Evolutionary conservation across 30 jellyfish, hydroid and myxozoan species (phyloP).

Genomic region (Euphysa ruthae): DNA sequence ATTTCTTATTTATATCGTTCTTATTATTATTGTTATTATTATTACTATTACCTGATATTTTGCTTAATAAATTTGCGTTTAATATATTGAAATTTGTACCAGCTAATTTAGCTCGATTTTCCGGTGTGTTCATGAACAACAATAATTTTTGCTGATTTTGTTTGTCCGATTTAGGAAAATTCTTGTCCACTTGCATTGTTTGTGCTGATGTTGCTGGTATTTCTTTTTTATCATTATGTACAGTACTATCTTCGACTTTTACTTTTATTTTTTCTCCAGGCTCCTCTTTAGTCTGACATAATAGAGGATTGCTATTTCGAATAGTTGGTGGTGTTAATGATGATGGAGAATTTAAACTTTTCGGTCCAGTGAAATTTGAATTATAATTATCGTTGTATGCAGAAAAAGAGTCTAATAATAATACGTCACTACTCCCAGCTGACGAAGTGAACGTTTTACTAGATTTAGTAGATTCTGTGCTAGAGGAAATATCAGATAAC

Average conservation of each 20-base stretch:
- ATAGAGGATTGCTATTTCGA: slow-evolving; percentile 8
- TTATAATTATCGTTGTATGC: slow-evolving; percentile 16
- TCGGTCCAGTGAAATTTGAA: neutral
- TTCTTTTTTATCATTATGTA: neutral
- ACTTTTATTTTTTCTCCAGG: slow-evolving; percentile 1
- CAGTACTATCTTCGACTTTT: neutral
- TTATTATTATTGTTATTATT: no score
- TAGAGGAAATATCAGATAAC: slow-evolving; percentile 38
- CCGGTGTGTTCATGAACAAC: slow-evolving; percentile 41
- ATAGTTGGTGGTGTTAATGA: slow-evolving; percentile 13
- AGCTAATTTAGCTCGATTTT: slow-evolving; percentile 39
- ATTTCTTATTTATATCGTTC: no score
- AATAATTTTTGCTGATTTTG: slow-evolving; percentile 22
- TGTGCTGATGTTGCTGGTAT: neutral
- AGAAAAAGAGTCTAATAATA: slow-evolving; percentile 16
- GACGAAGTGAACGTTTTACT: slow-evolving; percentile 1
- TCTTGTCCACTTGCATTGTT: slow-evolving; percentile 18
- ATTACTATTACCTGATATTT: slow-evolving; percentile 24
- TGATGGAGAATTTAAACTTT: neutral
- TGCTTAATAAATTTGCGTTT: slow-evolving; percentile 30
- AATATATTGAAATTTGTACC: slow-evolving; percentile 34
- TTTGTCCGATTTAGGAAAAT: slow-evolving; percentile 4
- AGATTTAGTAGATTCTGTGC: slow-evolving; percentile 28
- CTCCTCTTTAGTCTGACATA: slow-evolving; percentile 18
- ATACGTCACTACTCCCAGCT: neutral